Evolutionary conservation across 1,140 invertebrate genomes (phyloP).

Genomic region (Scaptodrosophila lebanonensis): DNA sequence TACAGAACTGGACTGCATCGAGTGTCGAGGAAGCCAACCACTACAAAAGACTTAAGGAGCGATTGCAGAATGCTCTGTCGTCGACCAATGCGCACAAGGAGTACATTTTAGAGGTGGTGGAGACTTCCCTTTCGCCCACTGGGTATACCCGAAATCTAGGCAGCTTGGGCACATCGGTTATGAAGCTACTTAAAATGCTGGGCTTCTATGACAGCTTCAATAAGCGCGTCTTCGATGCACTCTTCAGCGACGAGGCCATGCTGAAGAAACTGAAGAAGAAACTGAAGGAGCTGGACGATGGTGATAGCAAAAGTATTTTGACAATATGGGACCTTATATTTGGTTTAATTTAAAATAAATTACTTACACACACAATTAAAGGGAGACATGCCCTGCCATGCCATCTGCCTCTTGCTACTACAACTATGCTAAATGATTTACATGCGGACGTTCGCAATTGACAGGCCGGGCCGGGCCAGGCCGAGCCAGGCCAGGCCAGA

Average conservation of each 20-base stretch:
- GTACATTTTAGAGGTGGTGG: too few relatives aligned
- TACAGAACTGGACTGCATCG: neutral
- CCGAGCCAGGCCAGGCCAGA: conserved; percentile 3
- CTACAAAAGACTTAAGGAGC: neutral
- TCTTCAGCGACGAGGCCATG: conserved; percentile 32
- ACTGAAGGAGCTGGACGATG: conserved; percentile 20
- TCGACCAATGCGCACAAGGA: neutral
- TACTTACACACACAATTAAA: neutral
- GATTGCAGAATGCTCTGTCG: too few relatives aligned
- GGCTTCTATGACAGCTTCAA: conserved; percentile 28
- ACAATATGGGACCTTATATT: conserved; percentile 27
- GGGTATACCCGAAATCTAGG: too few relatives aligned
- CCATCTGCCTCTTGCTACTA: neutral
- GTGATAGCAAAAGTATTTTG: neutral
- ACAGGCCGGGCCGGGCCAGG: conserved; percentile 39
- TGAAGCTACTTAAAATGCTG: conserved; percentile 22
- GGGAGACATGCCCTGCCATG: neutral
- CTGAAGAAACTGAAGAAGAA: conserved; percentile 23
- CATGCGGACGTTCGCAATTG: conserved; percentile 40
- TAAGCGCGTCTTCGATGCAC: conserved; percentile 16
- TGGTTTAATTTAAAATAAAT: conserved; percentile 9
- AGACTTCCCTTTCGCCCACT: too few relatives aligned
- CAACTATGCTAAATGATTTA: conserved; percentile 36
- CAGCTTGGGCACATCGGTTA: conserved; percentile 15
- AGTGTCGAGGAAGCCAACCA: neutral